phyloP scores from a whole-genome alignment of 2,888 invertebrate species.

The Pseudococcus longispinus region DNA sequence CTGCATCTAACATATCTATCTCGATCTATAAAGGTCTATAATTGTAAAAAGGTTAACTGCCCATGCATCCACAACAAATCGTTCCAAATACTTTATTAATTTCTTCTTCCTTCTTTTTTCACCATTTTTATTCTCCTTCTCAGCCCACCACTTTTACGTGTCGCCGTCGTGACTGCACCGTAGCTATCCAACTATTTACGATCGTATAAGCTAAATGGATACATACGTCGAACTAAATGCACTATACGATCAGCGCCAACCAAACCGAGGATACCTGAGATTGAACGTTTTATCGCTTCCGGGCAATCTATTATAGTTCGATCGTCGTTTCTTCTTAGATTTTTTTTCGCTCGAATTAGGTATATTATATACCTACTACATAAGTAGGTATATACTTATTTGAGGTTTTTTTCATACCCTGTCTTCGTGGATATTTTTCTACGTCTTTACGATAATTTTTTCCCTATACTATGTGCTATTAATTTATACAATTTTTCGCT shows the following conservation, averaged over 20 bases:
- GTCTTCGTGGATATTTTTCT: neutral
- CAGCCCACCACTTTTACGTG: neutral
- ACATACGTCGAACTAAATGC: neutral
- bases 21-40: neutral
- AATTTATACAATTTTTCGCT: neutral
- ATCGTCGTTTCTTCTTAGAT: neutral
- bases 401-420: neutral
- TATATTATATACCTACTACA: neutral
- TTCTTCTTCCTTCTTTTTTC: neutral
- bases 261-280: neutral
- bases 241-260: neutral
- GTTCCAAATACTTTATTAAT: neutral
- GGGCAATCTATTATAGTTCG: conserved; percentile 20
- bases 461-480: neutral
- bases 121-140: neutral
- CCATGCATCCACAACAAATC: neutral
- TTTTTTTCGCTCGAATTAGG: neutral
- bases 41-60: neutral
- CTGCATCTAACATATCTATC: neutral
- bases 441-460: neutral
- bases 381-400: neutral
- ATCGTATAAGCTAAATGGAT: neutral
- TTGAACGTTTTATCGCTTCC: conserved; percentile 34
- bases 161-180: neutral
- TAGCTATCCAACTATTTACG: neutral